Evolutionary conservation across 2,888 invertebrate species (phyloP), one percentile per base, ranked within the genome.

Genomic region (Eupithecia subfuscata): DNA sequence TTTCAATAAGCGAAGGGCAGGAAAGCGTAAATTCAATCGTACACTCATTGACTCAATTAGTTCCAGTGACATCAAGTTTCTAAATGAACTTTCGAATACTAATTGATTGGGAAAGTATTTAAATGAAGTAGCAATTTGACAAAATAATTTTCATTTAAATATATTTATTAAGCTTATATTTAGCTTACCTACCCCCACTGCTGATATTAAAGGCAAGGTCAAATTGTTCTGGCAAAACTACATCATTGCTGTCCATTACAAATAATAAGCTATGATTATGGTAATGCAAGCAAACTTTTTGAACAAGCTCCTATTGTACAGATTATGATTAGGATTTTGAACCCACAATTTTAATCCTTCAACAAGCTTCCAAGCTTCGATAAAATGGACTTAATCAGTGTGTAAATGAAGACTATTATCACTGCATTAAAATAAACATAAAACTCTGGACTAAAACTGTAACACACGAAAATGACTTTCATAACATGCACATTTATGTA

Each of bases 11-110:
- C 45, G 48, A 71, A 74, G 83, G 80, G 78, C 80, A 87, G 75
- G 87, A 89, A 89, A 89, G 90, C 88, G 88, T 89, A 81, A 88
- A 87, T 82, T 85, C 75, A 87, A 87, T 86, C 84, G 80, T 82
- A 83, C 75, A 80, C 75, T 82, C 83, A 83, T 82, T 85, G 77
- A 76, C 78, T 83, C 85, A 80, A 87, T 88, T 89, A 87, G 85
- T 86, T 87, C 82, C 83, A 86, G 86, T 87, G 87, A 86, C 86
- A 87, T 86, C 83, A 80, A 84, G 70, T 73, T 73, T 74, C 75
- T 71, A 77, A 70, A 74, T 60, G 3, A 63, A 73, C 80, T 80
- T 82, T 83, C 75, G 81, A 80, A 82, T 80, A 69, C 60, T 67
- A 68, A 74, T 69, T 69, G 67, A 70, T 45, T 56, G 68, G 43